Base-by-base conservation (phyloP, 2,888 invertebrate species). In the Ophraella communa region DNA sequence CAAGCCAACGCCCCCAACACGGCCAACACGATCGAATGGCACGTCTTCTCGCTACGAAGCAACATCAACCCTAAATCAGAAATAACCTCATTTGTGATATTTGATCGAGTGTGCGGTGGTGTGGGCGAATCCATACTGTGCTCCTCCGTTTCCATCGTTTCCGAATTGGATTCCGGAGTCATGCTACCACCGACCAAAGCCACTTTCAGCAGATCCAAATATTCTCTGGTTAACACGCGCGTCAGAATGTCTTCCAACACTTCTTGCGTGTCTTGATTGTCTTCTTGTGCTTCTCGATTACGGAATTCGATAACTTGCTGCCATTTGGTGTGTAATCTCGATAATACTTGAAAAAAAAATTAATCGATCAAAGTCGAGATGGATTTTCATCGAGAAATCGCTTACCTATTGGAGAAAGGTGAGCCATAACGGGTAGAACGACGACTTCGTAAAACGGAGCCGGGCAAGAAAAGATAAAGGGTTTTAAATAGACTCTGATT, bases 221-320 rank as follows among this genome's bases (percentile, higher is more conserved):
- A 94, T 80, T 96, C 96, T 65, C 95, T 86, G 0, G 95, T 94
- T 60, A 96, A 83, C 63, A 92, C 91, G 63, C 95, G 85, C 66
- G 94, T 93, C 53, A 96, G 84, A 84, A 94, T 92, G 76, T 94
- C 94, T 76, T 94, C 93, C 1, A 94, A 84, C 1, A 94, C 91
- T 80, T 94, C 94, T 78, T 93, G 92, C 1, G 91, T 88, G 77
- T 93, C 91, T 56, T 90, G 89, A 70, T 93, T 91, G 72, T 92
- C 91, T 69, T 91, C 92, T 10, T 92, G 84, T 56, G 89, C 89
- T 24, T 92, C 92, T 1, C 90, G 88, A 78, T 92, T 92, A 75
- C 91, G 89, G 4, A 93, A 84, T 58, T 89, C 88, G 52, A 88
- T 88, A 56, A 94, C 89, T 79, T 92, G 91, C 59, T 91, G 88